Evolutionary conservation across 2,888 invertebrate species (phyloP).

Genomic region (Tenthredo distinguenda): DNA sequence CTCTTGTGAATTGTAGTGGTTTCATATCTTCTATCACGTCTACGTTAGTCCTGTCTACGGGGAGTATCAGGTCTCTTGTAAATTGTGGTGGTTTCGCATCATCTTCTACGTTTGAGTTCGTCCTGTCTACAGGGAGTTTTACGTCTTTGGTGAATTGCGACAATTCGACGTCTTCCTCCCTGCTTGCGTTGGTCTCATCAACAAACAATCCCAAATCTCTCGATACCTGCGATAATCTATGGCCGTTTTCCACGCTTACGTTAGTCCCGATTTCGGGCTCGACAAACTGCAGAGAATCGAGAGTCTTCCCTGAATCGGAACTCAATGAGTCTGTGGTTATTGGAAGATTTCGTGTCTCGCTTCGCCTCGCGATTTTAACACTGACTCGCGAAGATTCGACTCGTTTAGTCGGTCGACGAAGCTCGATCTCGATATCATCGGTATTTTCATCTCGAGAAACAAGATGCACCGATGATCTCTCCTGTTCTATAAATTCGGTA

Average conservation of each 20-base stretch:
- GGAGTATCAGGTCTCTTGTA: background rate
- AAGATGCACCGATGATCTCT: slow-evolving; percentile 28
- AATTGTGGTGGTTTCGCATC: background rate
- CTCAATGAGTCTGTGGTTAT: background rate
- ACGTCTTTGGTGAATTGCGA: slow-evolving; percentile 49
- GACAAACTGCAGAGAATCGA: background rate
- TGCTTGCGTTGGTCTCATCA: slow-evolving; percentile 15
- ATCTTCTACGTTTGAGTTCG: background rate
- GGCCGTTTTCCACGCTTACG: background rate
- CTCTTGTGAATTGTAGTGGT: background rate
- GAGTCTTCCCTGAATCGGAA: background rate
- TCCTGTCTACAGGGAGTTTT: background rate
- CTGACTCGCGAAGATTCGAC: background rate
- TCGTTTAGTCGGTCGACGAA: background rate
- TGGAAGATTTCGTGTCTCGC: background rate
- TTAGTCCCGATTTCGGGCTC: background rate
- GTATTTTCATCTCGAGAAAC: background rate
- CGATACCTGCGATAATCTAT: background rate
- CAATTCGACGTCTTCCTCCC: slow-evolving; percentile 48
- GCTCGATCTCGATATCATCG: background rate
- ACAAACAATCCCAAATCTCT: background rate
- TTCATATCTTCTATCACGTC: background rate
- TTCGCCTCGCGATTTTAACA: background rate
- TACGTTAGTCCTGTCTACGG: background rate
- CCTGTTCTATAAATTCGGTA: slow-evolving; percentile 22